Evolutionary conservation across 2,797 vertebrate genomes (phyloP).

Genomic region (Podarcis siculus): DNA sequence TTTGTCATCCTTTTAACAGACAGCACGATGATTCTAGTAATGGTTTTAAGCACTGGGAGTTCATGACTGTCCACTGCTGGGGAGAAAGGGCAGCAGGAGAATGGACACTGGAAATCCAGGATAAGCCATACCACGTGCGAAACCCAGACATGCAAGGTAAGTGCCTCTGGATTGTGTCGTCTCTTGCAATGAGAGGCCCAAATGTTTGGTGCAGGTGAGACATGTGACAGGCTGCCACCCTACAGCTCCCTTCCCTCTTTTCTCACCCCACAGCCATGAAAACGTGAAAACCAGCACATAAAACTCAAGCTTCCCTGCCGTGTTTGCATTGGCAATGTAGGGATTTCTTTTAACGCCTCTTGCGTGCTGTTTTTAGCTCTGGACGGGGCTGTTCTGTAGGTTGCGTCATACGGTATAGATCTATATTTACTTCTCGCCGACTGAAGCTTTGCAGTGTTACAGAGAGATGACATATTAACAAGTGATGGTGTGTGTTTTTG

Average conservation of each 20-base stretch:
- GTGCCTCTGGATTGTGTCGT: constrained; percentile 16
- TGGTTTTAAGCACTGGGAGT: constrained; percentile 94
- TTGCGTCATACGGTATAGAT: not conserved
- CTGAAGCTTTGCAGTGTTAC: not conserved
- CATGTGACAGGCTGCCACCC: not conserved
- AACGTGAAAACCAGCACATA: not conserved
- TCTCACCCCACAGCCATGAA: too few relatives aligned
- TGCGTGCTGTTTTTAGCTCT: not conserved
- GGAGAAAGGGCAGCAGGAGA: constrained; percentile 87
- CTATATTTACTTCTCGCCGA: too few relatives aligned
- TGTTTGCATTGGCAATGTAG: not conserved
- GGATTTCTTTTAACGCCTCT: not conserved
- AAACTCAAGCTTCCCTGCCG: not conserved
- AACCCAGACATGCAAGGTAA: constrained; percentile 86
- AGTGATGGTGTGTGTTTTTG: not conserved
- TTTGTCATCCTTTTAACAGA: constrained; percentile 64
- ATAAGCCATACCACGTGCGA: constrained; percentile 86
- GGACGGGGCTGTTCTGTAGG: not conserved
- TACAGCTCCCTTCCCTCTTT: not conserved
- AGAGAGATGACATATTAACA: not conserved
- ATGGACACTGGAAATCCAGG: constrained; percentile 90
- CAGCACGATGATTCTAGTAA: constrained; percentile 88
- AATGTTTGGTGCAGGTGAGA: too few relatives aligned
- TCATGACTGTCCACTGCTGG: constrained; percentile 96
- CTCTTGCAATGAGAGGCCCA: too few relatives aligned